A percentile compares a stretch with the other conserved stretches of the same genome.
Evolutionary conservation across 2,888 invertebrate species (phyloP).

Genomic region (Parthenolecanium corni): DNA sequence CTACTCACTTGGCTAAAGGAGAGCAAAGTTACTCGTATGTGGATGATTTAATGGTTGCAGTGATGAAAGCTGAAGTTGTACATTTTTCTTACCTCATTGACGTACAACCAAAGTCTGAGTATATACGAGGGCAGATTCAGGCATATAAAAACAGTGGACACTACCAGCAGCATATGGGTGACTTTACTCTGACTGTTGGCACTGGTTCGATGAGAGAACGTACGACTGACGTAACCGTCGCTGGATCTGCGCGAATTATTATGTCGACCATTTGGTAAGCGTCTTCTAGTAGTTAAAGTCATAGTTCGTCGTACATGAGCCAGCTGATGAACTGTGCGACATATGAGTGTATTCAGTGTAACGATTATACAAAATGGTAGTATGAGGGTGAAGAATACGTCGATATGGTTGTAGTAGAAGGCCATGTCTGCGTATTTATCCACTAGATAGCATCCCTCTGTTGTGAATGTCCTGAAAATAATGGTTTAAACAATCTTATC

Average conservation of each 20-base stretch:
- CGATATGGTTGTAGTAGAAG: conserved; percentile 52
- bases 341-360: conserved; percentile 58
- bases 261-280: not conserved
- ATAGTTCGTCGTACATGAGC: conserved; percentile 37
- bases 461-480: conserved; percentile 10
- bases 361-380: conserved; percentile 60
- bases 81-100: conserved; percentile 45
- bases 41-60: too few relatives aligned
- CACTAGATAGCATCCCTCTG: conserved; percentile 16
- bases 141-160: conserved; percentile 64
- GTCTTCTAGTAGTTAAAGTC: conserved; percentile 30
- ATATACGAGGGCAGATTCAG: conserved; percentile 67
- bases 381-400: conserved; percentile 59
- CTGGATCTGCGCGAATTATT: conserved; percentile 8
- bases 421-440: conserved; percentile 12
- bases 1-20: too few relatives aligned
- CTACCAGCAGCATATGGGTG: conserved; percentile 70
- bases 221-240: conserved; percentile 10
- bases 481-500: too few relatives aligned
- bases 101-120: conserved; percentile 52
- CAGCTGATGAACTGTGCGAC: conserved; percentile 52
- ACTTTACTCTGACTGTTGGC: conserved; percentile 52
- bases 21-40: too few relatives aligned
- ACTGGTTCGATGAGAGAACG: conserved; percentile 13
- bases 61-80: too few relatives aligned